A percentile compares a stretch with the other conserved stretches of the same genome.
Conservation (phyloP, 1,140 invertebrate species). For the Drosophila paulistorum region DNA sequence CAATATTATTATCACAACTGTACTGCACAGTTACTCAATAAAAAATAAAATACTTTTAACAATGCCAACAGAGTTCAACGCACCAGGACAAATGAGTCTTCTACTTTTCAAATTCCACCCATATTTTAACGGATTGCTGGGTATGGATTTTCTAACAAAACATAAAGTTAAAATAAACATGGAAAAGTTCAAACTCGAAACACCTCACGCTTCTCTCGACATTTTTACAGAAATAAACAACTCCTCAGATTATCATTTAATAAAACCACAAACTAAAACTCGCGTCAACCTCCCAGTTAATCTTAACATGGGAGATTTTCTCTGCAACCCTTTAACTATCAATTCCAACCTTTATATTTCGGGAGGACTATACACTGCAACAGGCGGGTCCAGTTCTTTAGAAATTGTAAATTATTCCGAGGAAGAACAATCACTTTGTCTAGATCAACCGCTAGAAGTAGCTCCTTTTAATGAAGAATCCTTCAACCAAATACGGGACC, state of each 20-base stretch:
- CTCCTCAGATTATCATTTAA: not conserved
- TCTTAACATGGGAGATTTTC: not conserved
- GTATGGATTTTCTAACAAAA: no score
- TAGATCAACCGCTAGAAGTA: slow-evolving; percentile 3
- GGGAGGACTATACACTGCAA: not conserved
- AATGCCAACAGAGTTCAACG: not conserved
- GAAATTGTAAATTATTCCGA: not conserved
- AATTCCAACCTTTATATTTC: not conserved
- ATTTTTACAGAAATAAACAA: not conserved
- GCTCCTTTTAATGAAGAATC: not conserved
- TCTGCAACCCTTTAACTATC: not conserved
- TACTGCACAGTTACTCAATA: no score
- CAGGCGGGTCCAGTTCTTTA: not conserved
- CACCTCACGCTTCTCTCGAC: not conserved
- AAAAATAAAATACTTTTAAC: not conserved
- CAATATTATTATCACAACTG: no score
- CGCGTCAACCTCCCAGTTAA: slow-evolving; percentile 5
- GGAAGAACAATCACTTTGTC: not conserved
- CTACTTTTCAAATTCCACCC: no score
- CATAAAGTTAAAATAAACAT: not conserved
- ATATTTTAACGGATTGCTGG: no score
- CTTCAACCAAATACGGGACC: no score
- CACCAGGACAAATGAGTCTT: no score
- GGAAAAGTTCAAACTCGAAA: not conserved
- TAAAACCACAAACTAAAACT: not conserved